These are phyloP conservation scores for Anguilla japonica DNA, from an alignment of 2,113 vertebrate genomes.

Conservation along the genomic window DNA sequence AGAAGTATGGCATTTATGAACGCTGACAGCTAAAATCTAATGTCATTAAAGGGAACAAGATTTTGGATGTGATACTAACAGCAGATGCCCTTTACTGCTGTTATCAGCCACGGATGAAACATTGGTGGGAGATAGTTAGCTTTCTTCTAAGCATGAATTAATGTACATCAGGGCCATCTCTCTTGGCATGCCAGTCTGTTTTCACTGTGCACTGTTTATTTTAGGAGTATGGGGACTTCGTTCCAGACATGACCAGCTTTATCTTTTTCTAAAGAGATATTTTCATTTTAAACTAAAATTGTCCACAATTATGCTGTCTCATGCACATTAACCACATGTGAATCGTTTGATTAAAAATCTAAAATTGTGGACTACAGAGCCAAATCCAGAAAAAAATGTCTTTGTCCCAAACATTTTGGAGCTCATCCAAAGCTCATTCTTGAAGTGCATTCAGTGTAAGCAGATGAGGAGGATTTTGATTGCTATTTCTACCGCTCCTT, in stretches of 20 bases:
- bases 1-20: slow-evolving; percentile 31
- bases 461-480: too few species aligned
- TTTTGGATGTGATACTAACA: slow-evolving; percentile 4
- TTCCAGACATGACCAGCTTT: neutral
- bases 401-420: too few species aligned
- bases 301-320: too few species aligned
- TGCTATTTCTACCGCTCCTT: too few species aligned
- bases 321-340: too few species aligned
- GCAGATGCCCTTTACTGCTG: slow-evolving; percentile 23
- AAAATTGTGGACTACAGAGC: too few species aligned
- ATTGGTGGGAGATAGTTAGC: slow-evolving; percentile 5
- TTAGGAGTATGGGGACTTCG: neutral
- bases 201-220: neutral
- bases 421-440: too few species aligned
- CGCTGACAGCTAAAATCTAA: slow-evolving; percentile 42
- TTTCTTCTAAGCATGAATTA: neutral
- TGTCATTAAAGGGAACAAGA: slow-evolving; percentile 33
- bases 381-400: too few species aligned
- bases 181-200: neutral
- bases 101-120: neutral
- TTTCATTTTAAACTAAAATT: too few species aligned
- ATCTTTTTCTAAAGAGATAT: too few species aligned
- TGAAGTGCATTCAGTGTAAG: too few species aligned
- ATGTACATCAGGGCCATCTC: neutral
- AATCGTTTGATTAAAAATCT: too few species aligned